Conservation (phyloP, 2,113 vertebrate genomes). For the Dromiciops gliroides region DNA sequence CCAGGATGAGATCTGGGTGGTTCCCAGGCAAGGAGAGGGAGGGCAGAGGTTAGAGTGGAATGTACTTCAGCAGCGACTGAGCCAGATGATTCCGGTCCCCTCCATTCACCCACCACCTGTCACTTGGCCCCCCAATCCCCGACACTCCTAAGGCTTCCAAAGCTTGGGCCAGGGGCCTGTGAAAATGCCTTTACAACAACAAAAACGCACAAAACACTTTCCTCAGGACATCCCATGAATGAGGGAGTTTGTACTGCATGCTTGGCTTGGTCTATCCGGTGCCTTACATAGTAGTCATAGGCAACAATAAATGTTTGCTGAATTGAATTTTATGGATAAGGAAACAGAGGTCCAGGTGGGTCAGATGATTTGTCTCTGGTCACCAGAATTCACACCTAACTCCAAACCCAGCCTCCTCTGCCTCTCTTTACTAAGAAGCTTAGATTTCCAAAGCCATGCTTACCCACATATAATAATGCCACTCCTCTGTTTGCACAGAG, state of each 20-base stretch:
- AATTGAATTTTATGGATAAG: background rate
- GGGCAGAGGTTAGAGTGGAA: background rate
- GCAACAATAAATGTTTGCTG: background rate
- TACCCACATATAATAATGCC: background rate
- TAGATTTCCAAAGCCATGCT: background rate
- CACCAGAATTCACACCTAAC: background rate
- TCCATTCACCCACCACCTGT: background rate
- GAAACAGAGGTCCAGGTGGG: background rate
- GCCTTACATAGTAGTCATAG: background rate
- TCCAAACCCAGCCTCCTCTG: background rate
- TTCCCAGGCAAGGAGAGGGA: background rate
- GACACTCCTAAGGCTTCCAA: background rate
- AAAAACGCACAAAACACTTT: background rate
- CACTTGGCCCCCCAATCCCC: background rate
- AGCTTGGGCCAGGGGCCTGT: background rate
- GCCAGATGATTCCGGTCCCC: background rate
- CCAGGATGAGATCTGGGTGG: conserved; percentile 45
- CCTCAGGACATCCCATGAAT: background rate
- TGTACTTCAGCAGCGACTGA: background rate
- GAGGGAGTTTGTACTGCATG: background rate
- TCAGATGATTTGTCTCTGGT: background rate
- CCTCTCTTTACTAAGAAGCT: background rate
- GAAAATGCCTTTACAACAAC: background rate
- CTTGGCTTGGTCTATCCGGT: background rate
- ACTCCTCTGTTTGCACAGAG: background rate